phyloP scores from a whole-genome alignment of 2,797 vertebrate genomes.

The Gallinago nigripennis region DNA sequence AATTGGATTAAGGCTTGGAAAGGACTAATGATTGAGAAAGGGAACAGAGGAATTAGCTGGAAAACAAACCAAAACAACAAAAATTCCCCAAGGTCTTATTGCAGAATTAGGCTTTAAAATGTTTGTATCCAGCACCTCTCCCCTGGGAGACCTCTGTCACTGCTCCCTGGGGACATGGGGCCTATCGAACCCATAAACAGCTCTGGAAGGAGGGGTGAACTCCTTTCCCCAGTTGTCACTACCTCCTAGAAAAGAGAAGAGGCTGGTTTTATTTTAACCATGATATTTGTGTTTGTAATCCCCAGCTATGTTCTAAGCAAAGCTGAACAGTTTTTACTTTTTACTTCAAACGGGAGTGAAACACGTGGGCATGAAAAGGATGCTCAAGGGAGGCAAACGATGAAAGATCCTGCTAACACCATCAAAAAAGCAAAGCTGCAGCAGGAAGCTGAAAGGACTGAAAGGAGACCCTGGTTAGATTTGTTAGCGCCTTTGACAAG shows the following conservation, averaged over 20 bases:
- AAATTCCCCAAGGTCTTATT: not conserved
- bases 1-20: not conserved
- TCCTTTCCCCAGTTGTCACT: not conserved
- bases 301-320: not conserved
- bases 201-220: not conserved
- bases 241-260: not conserved
- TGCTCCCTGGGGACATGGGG: not conserved
- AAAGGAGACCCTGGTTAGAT: not conserved
- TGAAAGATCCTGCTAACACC: constrained; percentile 11
- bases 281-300: not conserved
- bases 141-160: not conserved
- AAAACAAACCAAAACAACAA: not conserved
- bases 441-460: not conserved
- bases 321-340: not conserved
- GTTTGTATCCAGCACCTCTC: not conserved
- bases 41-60: not conserved
- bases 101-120: not conserved
- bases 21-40: not conserved
- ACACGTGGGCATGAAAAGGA: not conserved
- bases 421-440: not conserved
- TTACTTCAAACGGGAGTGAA: not conserved
- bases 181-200: not conserved
- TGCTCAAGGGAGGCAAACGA: not conserved
- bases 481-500: not conserved
- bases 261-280: not conserved